Percentiles rank a stretch among this genome's conserved stretches.
Conservation (phyloP, 2,888 invertebrate species). For the Masnerella sp. region DNA sequence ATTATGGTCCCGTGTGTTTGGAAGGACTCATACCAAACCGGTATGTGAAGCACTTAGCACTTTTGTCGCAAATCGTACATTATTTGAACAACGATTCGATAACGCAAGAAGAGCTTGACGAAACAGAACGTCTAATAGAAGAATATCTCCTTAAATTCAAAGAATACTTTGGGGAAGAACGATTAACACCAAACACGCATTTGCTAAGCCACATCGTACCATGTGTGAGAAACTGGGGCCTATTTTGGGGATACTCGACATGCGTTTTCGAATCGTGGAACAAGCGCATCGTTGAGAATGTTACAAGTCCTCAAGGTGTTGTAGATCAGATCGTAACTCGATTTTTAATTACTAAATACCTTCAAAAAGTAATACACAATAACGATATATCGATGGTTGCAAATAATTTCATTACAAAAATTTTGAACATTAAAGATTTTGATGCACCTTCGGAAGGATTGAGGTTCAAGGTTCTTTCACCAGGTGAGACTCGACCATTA, state of each 20-base stretch:
- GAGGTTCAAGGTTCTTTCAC: too few relatives aligned
- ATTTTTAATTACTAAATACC: slow-evolving; percentile 5
- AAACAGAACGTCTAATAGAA: neutral
- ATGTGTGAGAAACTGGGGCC: slow-evolving; percentile 3
- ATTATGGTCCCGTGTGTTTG: neutral
- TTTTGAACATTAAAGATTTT: neutral
- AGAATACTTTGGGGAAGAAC: neutral
- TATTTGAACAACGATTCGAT: neutral
- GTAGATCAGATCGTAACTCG: neutral
- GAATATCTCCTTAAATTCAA: neutral
- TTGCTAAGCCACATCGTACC: neutral
- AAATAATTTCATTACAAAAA: neutral
- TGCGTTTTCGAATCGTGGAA: slow-evolving; percentile 6
- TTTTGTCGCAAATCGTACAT: neutral
- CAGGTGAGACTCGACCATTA: neutral
- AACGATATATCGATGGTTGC: neutral
- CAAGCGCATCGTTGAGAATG: neutral
- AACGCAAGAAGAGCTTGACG: neutral
- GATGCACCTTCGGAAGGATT: neutral
- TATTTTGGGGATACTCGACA: slow-evolving; percentile 13
- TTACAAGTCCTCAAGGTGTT: slow-evolving; percentile 1
- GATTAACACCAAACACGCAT: neutral
- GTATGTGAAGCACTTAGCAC: neutral
- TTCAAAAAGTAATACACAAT: neutral
- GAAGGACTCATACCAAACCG: neutral